Base-by-base conservation (phyloP, 1,140 invertebrate species). In the Steinernema khuongi region DNA sequence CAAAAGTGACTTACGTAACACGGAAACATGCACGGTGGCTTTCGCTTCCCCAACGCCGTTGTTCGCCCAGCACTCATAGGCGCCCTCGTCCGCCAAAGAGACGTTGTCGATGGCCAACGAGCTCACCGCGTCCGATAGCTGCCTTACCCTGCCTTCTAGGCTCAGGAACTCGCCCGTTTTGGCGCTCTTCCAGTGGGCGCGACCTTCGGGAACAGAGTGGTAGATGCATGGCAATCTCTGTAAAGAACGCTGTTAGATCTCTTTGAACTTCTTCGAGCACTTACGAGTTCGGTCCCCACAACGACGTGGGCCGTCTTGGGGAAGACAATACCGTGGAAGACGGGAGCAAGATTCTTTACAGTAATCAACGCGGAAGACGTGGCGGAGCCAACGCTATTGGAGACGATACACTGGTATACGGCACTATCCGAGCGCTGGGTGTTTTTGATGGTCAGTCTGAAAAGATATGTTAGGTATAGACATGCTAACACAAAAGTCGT, bases 181-280 rank as follows among this genome's bases (percentile, higher is more conserved):
- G 14, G 26, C 50, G 50, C 26, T 60, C 50, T 60, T 60, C 50
- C 50, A 60, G 11, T 22, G 43, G 7, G 68, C 31, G 29, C 74
- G 70, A 1, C 72, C 70, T 30, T 72, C 70, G 31, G 74, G 74
- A 0, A 71, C 71, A 4, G 74, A 70, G 44, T 75, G 70, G 31
- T 73, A 75, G 7, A 75, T 69, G 43, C 74, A 75, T 11, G 74
- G 74, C 17, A 75, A 32, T 29, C 74, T 75, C n/a, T 72, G 32
- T 19, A 72, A 26, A 29, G 2, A 71, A 29, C 43, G 69, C 7
- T n/a, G 19, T 60, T 2, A 11, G 7, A 7, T 22, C 50, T 4
- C 14, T 22, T n/a, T 14, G 26, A 22, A 7, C 7, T 7, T n/a
- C 7, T 7, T 41, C n/a, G 50, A 22, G 4, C 4, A 22, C 44